Evolutionary conservation across 2,888 invertebrate genomes (phyloP).

Genomic region (Caenorhabditis sp.): DNA sequence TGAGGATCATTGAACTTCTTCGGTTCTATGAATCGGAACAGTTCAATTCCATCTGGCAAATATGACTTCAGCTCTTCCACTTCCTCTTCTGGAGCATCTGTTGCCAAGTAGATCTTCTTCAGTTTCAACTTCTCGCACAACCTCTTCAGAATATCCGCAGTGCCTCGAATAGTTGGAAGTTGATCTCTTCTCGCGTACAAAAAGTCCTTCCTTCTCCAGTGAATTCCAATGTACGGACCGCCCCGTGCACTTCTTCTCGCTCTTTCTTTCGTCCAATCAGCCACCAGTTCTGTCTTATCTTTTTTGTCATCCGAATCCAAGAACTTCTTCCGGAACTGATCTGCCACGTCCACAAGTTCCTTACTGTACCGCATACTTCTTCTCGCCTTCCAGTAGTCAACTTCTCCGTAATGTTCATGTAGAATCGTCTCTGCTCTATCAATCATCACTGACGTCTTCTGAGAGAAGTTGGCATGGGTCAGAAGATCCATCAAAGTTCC

Average conservation of each 20-base stretch:
- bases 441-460: conserved; percentile 84
- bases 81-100: conserved; percentile 83
- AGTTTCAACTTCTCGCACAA: conserved; percentile 63
- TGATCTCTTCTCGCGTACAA: conserved; percentile 88
- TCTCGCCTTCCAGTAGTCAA: conserved; percentile 89
- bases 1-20: conserved; percentile 74
- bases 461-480: conserved; percentile 24
- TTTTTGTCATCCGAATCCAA: conserved; percentile 74
- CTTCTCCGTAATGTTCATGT: conserved; percentile 92
- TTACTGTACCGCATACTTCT: conserved; percentile 93
- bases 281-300: conserved; percentile 63
- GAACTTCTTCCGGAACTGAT: conserved; percentile 86
- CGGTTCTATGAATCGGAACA: conserved; percentile 58
- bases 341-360: conserved; percentile 87
- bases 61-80: conserved; percentile 84
- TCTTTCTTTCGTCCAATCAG: conserved; percentile 55
- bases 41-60: conserved; percentile 82
- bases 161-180: conserved; percentile 89
- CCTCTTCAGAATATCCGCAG: conserved; percentile 85
- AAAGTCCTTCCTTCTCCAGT: conserved; percentile 94
- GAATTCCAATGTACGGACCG: conserved; percentile 90
- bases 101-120: conserved; percentile 74
- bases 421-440: conserved; percentile 90
- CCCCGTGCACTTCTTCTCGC: conserved; percentile 78
- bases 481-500: conserved; percentile 71